A percentile compares a stretch with the other conserved stretches of the same genome.
These are phyloP conservation scores for Onychostruthus taczanowskii DNA, from an alignment of 2,113 vertebrate genomes.

Conservation along the genomic window DNA sequence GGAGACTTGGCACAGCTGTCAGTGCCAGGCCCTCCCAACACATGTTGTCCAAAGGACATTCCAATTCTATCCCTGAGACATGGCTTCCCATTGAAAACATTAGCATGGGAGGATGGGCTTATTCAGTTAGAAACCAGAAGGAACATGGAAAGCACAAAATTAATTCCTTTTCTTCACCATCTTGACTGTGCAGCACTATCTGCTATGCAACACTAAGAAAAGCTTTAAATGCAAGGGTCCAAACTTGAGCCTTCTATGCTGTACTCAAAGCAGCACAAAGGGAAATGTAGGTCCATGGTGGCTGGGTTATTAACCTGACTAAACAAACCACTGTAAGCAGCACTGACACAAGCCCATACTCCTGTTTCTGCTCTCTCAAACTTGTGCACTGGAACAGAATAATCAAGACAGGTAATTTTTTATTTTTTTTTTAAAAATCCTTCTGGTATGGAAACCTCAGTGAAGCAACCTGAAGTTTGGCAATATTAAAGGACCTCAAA, in stretches of 20 bases:
- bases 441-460: background rate
- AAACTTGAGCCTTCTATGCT: background rate
- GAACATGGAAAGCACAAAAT: background rate
- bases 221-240: background rate
- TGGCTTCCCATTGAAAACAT: fast-evolving
- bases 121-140: background rate
- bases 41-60: fast-evolving
- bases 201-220: background rate
- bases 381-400: background rate
- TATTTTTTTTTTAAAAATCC: background rate
- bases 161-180: background rate
- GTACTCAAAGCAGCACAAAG: background rate
- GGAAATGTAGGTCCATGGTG: background rate
- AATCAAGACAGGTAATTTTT: background rate
- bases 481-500: background rate
- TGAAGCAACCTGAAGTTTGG: background rate
- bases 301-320: background rate
- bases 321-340: background rate
- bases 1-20: background rate
- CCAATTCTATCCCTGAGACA: background rate
- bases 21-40: background rate
- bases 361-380: background rate
- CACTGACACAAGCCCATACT: background rate
- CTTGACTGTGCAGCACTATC: background rate
- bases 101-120: background rate